These are phyloP conservation scores for Leptarthrus brevirostris DNA, from an alignment of 2,888 invertebrate species.

Conservation along the genomic window DNA sequence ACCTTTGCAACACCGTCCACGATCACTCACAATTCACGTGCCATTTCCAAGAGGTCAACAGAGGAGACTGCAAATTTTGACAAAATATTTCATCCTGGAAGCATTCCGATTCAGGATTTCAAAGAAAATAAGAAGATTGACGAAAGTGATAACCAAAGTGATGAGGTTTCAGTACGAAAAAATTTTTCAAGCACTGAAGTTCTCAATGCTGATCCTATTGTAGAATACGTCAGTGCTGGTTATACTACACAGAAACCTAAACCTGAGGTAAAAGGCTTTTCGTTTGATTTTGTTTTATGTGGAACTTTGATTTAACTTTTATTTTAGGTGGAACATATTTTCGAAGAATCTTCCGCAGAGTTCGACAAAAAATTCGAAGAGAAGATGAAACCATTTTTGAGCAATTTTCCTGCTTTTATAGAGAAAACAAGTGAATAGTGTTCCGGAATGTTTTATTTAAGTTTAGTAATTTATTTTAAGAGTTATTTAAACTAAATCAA, in stretches of 20 bases:
- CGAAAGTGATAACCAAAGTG: not conserved
- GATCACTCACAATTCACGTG: not conserved
- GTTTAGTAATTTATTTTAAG: too few relatives aligned
- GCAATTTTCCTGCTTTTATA: not conserved
- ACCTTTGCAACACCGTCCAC: not conserved
- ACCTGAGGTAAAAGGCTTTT: not conserved
- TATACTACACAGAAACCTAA: not conserved
- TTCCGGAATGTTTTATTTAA: too few relatives aligned
- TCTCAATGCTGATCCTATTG: not conserved
- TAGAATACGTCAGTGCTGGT: not conserved
- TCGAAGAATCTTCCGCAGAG: constrained; percentile 9
- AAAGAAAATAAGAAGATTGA: not conserved
- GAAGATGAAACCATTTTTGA: constrained; percentile 1
- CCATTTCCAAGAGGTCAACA: not conserved
- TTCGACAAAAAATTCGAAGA: not conserved
- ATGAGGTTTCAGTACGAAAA: not conserved
- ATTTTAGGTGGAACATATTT: not conserved
- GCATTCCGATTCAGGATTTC: too few relatives aligned
- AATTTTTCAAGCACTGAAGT: too few relatives aligned
- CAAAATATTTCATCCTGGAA: too few relatives aligned
- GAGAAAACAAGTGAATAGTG: too few relatives aligned
- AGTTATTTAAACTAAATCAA: too few relatives aligned
- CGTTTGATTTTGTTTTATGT: not conserved
- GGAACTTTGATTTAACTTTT: too few relatives aligned
- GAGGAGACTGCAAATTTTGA: not conserved